Base-by-base conservation (phyloP, 2,888 invertebrate genomes). In the Pyrocoelia pectoralis region DNA sequence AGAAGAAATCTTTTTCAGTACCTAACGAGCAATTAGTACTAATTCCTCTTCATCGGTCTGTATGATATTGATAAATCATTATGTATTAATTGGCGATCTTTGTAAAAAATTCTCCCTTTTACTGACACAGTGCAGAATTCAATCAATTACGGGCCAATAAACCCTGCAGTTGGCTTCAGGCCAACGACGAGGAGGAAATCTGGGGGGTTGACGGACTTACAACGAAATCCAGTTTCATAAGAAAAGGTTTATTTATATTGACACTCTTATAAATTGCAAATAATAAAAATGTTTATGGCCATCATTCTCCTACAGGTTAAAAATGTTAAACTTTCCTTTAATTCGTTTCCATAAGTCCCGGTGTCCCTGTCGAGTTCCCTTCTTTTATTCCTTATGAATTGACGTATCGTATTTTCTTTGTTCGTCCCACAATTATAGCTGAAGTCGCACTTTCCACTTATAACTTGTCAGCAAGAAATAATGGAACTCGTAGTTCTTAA, bases 101-200 rank as follows among this genome's bases (percentile, higher is more conserved):
- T 58, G 58, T 55, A 64, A 28, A 58, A 56, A 60, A 41, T 58
- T 59, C 63, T 58, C 8, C n/a, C 40, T 49, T 60, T 60, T 59
- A 48, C 28, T 41, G 59, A 38, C 56, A 59, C 14, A 56, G 52
- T 56, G 48, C 41, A 52, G 52, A 52, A 65, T 56, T 51, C 60
- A 60, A 65, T 65, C 65, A 65, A 65, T 65, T 65, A 60, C 59
- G 65, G 59, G 17, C 60, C 56, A 65, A 65, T 65, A 65, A 65
- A 65, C 60, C 53, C 46, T 48, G 53, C 48, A 54, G 57, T 65
- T 65, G 65, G 65, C 55, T 38, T 41, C 48, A 15, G 41, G 65
- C 65, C 65, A 59, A 48, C 18, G 14, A 24, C 50, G 33, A 33
- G 33, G 33, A 53, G 50, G 40, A 53, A 58, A 53, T 19, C n/a